Base-by-base conservation (phyloP, 2,888 invertebrate species). In the Phymatocera aterrima region DNA sequence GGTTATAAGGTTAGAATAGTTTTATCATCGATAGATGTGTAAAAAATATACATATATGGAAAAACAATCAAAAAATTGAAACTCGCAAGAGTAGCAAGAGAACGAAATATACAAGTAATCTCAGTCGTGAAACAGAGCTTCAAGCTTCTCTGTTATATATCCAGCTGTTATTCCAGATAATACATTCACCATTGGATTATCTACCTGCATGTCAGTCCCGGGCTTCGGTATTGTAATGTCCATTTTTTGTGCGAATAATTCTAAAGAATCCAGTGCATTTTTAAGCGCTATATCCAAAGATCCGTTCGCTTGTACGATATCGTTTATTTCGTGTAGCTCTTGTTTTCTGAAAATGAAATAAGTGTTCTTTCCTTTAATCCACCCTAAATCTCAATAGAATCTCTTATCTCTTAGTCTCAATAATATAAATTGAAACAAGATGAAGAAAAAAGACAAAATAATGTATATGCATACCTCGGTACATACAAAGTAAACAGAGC, bases 261-360 rank as follows among this genome's bases (percentile, higher is more conserved):
- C 48, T 31, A 88, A 79, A 18, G 18, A 78, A 8, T 80, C 12
- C 64, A 84, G 85, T 1, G 86, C 82, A 37, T 79, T 65, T 3
- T 65, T 21, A 1, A 85, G 72, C 1, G 83, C 80, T 0, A 34
- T 64, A 6, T 77, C 68, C 31, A 88, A 77, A 6, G 81, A 72
- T 34, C 87, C 87, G 12, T 84, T 74, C 3, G 81, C 64, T 21
- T 80, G 74, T 5, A 83, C 70, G n/a, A 87, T 75, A 18, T 82
- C 80, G 8, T 84, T 83, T 51, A 88, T 86, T 24, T 70, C 28
- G 0, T 72, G 60, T 21, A 88, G 61, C 77, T 88, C 87, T 37
- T 74, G 79, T 18, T 83, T 84, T 80, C 88, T 88, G 64, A 2
- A 81, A 82, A 78, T 61, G 77, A 24, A 15, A 10, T 21, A 60